Conservation (phyloP, 1,140 invertebrate species). For the Papilio glaucus region DNA sequence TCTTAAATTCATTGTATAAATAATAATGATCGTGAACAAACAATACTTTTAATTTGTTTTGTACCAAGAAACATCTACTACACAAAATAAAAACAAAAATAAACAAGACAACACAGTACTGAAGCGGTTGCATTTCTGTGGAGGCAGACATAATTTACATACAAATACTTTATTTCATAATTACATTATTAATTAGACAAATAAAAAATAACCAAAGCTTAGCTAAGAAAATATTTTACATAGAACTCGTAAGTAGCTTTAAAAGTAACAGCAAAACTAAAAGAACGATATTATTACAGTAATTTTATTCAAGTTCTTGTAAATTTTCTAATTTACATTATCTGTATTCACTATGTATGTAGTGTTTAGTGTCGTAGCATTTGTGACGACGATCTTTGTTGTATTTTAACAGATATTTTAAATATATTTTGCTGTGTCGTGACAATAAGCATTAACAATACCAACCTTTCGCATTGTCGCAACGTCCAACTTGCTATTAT, state of each 20-base stretch:
- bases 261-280: constrained; percentile 31
- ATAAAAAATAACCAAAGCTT: constrained; percentile 24
- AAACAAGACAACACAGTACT: constrained; percentile 75
- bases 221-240: constrained; percentile 34
- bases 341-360: background rate
- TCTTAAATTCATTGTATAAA: constrained; percentile 74
- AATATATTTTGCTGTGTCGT: constrained; percentile 37
- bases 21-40: constrained; percentile 36
- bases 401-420: constrained; percentile 34
- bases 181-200: background rate
- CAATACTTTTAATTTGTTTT: constrained; percentile 13
- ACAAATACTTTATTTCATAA: constrained; percentile 12
- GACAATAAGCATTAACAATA: constrained; percentile 46
- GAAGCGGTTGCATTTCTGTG: constrained; percentile 77
- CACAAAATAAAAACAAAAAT: constrained; percentile 25
- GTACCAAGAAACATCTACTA: constrained; percentile 26
- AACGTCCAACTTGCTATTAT: constrained; percentile 99
- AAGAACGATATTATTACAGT: constrained; percentile 12
- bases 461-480: constrained; percentile 98
- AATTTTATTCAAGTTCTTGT: background rate
- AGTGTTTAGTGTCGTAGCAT: background rate
- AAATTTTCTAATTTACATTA: background rate
- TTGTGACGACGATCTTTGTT: background rate
- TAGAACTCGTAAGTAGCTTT: constrained; percentile 22
- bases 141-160: constrained; percentile 52